phyloP scores from a whole-genome alignment of 1,140 invertebrate species.

The Muscidifurax raptorellus region DNA sequence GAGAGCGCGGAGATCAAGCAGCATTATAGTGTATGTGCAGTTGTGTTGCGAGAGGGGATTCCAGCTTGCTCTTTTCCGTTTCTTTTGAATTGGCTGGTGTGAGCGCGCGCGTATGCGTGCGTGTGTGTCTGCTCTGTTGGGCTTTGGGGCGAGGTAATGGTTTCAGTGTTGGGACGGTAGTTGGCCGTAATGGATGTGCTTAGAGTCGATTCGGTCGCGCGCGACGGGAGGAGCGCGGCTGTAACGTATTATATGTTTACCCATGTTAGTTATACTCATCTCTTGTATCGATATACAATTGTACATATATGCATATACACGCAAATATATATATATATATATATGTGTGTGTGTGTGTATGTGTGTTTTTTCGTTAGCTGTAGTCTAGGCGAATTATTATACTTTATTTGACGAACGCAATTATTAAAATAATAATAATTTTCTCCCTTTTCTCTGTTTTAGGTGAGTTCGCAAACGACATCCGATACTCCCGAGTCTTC shows the following conservation, averaged over 20 bases:
- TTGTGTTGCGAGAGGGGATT: background rate
- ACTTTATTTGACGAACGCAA: too few relatives aligned
- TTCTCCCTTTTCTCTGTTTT: conserved; percentile 7
- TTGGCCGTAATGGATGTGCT: conserved; percentile 1
- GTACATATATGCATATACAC: too few relatives aligned
- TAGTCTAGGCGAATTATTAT: too few relatives aligned
- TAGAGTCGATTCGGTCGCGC: background rate
- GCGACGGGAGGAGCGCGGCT: background rate
- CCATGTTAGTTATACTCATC: background rate
- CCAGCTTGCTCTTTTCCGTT: background rate
- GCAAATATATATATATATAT: too few relatives aligned
- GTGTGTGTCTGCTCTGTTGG: background rate
- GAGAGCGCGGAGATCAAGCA: conserved; percentile 22
- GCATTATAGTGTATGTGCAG: background rate
- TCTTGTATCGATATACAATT: background rate
- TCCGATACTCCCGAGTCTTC: background rate
- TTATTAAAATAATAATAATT: background rate
- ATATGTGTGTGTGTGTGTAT: too few relatives aligned
- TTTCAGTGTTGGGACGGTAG: background rate
- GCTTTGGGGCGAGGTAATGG: background rate
- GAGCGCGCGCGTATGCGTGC: too few relatives aligned
- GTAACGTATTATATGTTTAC: background rate
- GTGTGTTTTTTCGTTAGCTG: too few relatives aligned
- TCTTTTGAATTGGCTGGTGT: background rate
- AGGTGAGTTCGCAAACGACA: conserved; percentile 30